Conservation (phyloP, 2,888 invertebrate genomes). For the Melitaea athalia region DNA sequence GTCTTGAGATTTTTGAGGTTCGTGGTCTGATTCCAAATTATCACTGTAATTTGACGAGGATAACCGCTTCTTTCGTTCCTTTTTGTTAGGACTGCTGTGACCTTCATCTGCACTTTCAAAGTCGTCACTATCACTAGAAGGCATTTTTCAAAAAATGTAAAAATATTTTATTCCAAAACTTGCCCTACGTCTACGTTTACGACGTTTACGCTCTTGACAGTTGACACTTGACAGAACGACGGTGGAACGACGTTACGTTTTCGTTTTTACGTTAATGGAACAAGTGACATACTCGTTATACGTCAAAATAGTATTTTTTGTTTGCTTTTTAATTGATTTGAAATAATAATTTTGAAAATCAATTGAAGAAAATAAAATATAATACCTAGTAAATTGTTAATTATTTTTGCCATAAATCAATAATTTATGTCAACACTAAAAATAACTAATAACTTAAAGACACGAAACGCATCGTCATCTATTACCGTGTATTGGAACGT, state of each 20-base stretch:
- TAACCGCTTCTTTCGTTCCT: slow-evolving; percentile 63
- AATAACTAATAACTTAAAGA: neutral
- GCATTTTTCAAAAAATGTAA: slow-evolving; percentile 69
- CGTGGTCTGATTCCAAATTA: slow-evolving; percentile 58
- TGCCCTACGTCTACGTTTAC: slow-evolving; percentile 33
- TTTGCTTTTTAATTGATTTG: neutral
- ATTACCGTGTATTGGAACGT: neutral
- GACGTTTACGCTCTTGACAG: no score
- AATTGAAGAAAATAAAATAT: neutral
- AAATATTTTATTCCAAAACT: slow-evolving; percentile 14
- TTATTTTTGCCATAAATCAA: neutral
- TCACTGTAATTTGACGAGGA: slow-evolving; percentile 74
- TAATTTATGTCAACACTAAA: neutral
- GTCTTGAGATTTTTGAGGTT: slow-evolving; percentile 41
- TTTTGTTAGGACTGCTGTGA: slow-evolving; percentile 60
- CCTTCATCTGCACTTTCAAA: slow-evolving; percentile 91
- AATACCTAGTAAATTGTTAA: no score
- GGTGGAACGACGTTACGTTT: no score
- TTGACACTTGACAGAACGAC: slow-evolving; percentile 27
- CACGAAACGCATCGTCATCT: neutral
- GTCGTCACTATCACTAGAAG: slow-evolving; percentile 88
- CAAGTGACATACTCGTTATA: slow-evolving; percentile 3
- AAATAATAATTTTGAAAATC: neutral
- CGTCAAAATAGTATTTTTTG: neutral
- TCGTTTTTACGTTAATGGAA: neutral